Evolutionary conservation across 1,140 invertebrate species (phyloP).

Genomic region (Cotesia chilonis): DNA sequence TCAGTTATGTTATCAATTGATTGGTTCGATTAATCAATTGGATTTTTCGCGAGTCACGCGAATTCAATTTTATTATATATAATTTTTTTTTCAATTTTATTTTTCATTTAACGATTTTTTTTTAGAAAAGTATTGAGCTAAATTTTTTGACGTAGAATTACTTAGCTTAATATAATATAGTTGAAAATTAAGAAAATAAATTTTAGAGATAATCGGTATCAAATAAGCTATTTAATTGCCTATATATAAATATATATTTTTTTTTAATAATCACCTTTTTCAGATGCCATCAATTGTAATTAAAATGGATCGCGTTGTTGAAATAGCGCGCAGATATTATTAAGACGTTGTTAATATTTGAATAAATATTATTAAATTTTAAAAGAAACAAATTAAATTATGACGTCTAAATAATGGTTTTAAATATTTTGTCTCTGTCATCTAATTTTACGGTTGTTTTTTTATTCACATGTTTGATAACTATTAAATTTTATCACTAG

Average conservation of each 20-base stretch:
- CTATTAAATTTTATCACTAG: too few species aligned
- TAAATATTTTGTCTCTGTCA: too few species aligned
- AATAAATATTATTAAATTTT: not conserved
- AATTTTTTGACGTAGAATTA: not conserved
- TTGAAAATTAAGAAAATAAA: too few species aligned
- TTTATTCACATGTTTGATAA: too few species aligned
- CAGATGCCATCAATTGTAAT: slow-evolving; percentile 40
- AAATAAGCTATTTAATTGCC: not conserved
- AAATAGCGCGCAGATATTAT: not conserved
- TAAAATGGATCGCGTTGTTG: slow-evolving; percentile 5
- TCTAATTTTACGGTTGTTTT: too few species aligned
- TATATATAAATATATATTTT: slow-evolving; percentile 11
- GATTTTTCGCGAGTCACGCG: slow-evolving; percentile 11
- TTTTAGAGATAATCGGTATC: not conserved
- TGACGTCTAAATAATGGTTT: too few species aligned
- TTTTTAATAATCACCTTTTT: slow-evolving; percentile 38
- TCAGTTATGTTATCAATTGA: slow-evolving; percentile 35
- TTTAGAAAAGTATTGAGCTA: not conserved
- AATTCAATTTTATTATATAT: slow-evolving; percentile 16
- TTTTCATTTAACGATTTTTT: slow-evolving; percentile 22
- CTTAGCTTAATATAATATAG: not conserved
- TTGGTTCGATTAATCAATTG: slow-evolving; percentile 36
- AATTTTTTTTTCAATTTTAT: not conserved
- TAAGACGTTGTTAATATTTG: not conserved
- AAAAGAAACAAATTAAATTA: not conserved